These are phyloP conservation scores for Takifugu bimaculatus DNA, from an alignment of 2,113 vertebrate genomes.

Conservation along the genomic window DNA sequence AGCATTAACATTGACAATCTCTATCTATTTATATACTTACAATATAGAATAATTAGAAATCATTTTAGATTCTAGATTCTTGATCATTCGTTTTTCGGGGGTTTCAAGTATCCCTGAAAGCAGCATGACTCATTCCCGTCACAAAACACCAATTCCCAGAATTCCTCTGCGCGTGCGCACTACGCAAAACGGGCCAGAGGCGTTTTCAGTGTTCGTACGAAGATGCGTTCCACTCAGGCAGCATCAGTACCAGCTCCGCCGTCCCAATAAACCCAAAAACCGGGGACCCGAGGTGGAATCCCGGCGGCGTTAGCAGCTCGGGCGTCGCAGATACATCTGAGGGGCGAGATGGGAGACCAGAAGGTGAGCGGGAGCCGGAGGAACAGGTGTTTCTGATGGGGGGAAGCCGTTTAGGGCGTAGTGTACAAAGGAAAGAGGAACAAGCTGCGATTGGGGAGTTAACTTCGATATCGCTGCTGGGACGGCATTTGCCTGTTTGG, in stretches of 20 bases:
- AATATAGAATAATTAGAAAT: not conserved
- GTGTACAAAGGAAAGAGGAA: slow-evolving; percentile 65
- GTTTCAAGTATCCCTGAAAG: slow-evolving; percentile 26
- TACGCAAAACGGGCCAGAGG: slow-evolving; percentile 51
- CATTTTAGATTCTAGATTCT: too few relatives aligned
- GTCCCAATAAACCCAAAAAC: slow-evolving; percentile 26
- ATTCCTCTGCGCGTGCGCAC: slow-evolving; percentile 59
- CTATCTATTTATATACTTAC: not conserved
- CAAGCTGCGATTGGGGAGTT: slow-evolving; percentile 6
- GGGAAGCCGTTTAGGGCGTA: slow-evolving; percentile 51
- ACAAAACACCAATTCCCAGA: slow-evolving; percentile 62
- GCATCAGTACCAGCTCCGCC: slow-evolving; percentile 71
- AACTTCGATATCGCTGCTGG: not conserved
- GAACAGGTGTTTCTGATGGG: slow-evolving; percentile 60
- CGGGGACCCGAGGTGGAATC: slow-evolving; percentile 16
- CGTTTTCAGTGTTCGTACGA: slow-evolving; percentile 57
- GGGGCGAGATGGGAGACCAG: slow-evolving; percentile 72
- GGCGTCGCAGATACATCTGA: slow-evolving; percentile 29
- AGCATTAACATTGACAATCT: too few relatives aligned
- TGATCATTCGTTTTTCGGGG: not conserved
- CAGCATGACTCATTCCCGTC: not conserved
- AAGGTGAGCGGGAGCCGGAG: slow-evolving; percentile 66
- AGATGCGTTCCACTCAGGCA: slow-evolving; percentile 71
- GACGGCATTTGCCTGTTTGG: not conserved
- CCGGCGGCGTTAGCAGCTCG: slow-evolving; percentile 20